Percentiles rank a stretch among this genome's conserved stretches.
phyloP scores from a whole-genome alignment of 2,888 invertebrate species.

The Pyrgus malvae region DNA sequence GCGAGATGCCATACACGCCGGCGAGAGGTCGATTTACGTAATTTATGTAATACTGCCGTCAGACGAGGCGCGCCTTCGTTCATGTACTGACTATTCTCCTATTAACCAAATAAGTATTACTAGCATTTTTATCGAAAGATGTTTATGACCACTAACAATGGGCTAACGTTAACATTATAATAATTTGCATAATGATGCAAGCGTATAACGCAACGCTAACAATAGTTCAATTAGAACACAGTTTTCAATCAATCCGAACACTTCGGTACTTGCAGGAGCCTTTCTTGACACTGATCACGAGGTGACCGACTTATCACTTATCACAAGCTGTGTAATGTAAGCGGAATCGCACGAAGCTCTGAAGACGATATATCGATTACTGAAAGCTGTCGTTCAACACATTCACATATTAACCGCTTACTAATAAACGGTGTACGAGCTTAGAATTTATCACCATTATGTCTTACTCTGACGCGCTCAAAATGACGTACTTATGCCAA shows the following conservation, averaged over 20 bases:
- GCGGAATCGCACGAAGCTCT: slow-evolving; percentile 33
- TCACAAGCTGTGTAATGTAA: slow-evolving; percentile 13
- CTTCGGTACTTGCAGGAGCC: too few relatives aligned
- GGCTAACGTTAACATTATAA: too few relatives aligned
- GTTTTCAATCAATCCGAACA: slow-evolving; percentile 10
- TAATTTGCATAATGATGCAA: slow-evolving; percentile 21
- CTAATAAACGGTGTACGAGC: too few relatives aligned
- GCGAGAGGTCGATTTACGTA: slow-evolving; percentile 11
- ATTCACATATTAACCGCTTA: too few relatives aligned
- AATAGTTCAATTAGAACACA: background rate
- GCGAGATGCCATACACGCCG: slow-evolving; percentile 3
- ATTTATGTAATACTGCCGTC: slow-evolving; percentile 8
- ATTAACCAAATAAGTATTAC: too few relatives aligned
- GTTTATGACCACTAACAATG: slow-evolving; percentile 19
- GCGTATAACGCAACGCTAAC: background rate
- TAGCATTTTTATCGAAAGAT: too few relatives aligned
- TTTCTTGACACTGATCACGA: too few relatives aligned
- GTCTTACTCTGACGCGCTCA: too few relatives aligned
- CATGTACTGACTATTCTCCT: background rate
- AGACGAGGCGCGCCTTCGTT: slow-evolving; percentile 2
- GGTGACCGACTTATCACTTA: too few relatives aligned
- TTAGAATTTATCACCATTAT: too few relatives aligned
- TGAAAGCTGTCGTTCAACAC: too few relatives aligned
- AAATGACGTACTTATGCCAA: too few relatives aligned
- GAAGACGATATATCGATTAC: slow-evolving; percentile 24